phyloP scores from a whole-genome alignment of 2,113 vertebrate species.

The Chaetodon auriga region DNA sequence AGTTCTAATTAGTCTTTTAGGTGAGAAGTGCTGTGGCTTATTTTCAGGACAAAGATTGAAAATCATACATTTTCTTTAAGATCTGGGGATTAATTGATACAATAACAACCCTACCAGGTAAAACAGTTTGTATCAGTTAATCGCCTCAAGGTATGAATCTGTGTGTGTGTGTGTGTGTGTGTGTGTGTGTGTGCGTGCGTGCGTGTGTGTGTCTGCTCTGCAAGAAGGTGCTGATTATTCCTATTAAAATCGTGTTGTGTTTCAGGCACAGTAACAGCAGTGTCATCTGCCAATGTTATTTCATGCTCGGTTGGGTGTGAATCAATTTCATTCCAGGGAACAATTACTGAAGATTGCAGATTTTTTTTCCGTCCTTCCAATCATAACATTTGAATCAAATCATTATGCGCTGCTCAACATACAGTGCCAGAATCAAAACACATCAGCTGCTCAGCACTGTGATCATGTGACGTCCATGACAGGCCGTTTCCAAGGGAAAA shows the following conservation, averaged over 20 bases:
- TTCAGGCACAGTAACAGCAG: slow-evolving; percentile 81
- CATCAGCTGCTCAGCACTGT: slow-evolving; percentile 56
- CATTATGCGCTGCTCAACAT: slow-evolving; percentile 70
- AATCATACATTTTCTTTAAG: slow-evolving; percentile 20
- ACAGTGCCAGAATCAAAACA: slow-evolving; percentile 72
- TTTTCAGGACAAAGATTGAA: slow-evolving; percentile 15
- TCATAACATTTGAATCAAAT: slow-evolving; percentile 84
- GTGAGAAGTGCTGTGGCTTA: slow-evolving; percentile 10
- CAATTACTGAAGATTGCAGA: slow-evolving; percentile 86
- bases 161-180: background rate
- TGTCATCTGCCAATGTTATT: slow-evolving; percentile 88
- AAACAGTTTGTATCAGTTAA: slow-evolving; percentile 56
- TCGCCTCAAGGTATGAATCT: slow-evolving; percentile 24
- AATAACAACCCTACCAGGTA: slow-evolving; percentile 39
- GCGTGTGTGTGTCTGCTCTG: slow-evolving; percentile 46
- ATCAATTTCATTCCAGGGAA: slow-evolving; percentile 87
- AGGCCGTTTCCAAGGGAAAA: slow-evolving; percentile 48
- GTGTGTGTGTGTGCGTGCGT: slow-evolving; percentile 15
- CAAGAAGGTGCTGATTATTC: slow-evolving; percentile 82
- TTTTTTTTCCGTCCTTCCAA: slow-evolving; percentile 73
- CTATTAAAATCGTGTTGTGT: slow-evolving; percentile 83
- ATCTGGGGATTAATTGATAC: slow-evolving; percentile 50
- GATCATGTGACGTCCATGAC: slow-evolving; percentile 62
- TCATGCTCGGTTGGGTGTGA: slow-evolving; percentile 86
- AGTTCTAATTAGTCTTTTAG: background rate